Evolutionary conservation across 1,140 invertebrate genomes (phyloP), one percentile per base, ranked within the genome.

Genomic region (Papilio machaon): DNA sequence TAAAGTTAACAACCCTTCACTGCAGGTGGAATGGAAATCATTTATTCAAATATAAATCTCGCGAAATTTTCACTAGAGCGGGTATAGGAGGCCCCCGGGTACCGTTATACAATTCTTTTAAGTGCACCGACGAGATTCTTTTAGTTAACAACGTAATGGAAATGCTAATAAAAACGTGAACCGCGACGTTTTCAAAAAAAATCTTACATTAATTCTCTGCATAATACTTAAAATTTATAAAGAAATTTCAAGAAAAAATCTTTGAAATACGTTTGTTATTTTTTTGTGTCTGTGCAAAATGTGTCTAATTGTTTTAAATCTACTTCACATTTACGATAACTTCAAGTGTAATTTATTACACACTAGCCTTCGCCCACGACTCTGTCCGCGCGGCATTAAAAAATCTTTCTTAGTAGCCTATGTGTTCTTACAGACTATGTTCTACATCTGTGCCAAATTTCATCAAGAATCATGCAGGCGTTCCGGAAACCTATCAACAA

Each of bases 11-110:
- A 93, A 92, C 92, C 92, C 92, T 93, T 93, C 91, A 89, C 82
- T 90, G 88, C 90, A 93, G 91, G 91, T 93, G 86, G 87, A 81
- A 81, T 87, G 85, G 85, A 90, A 88, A 92, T 94, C 92, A 94
- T 94, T 92, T 94, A 94, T 93, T 93, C 91, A 91, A 91, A 94
- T 94, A 93, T 94, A 93, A 94, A 93, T 94, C 92, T 91, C 82
- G 81, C 80, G 85, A 89, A 89, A 91, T 89, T 91, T 92, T 90
- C 88, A 88, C 86, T 89, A 87, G 84, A 82, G 82, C 80, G 80
- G 83, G 73, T 88, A 67, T 87, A 92, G 83, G 78, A 86, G 86
- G 87, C 92, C 92, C 92, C 80, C 46, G 92, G 90, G 92, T 83
- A 85, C 88, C 85, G 87, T 94, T 94, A 77, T 78, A 85, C 87